These are phyloP conservation scores for Galaxias olidus DNA, from an alignment of 2,797 vertebrate species.

Conservation along the genomic window DNA sequence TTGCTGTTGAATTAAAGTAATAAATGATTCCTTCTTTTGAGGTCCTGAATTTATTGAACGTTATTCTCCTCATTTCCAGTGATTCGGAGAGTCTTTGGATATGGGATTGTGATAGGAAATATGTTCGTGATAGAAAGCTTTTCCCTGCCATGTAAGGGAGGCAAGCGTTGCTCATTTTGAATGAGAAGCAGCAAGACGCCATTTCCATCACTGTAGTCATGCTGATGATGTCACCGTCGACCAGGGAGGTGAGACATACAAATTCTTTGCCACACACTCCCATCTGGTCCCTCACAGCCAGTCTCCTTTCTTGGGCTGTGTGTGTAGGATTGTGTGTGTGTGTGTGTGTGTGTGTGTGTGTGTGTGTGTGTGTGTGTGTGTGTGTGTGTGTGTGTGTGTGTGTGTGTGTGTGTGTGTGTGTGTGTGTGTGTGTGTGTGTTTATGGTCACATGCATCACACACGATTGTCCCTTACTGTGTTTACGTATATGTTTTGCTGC, in stretches of 20 bases:
- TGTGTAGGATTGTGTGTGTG: constrained; percentile 21
- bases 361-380: not conserved
- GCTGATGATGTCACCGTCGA: constrained; percentile 41
- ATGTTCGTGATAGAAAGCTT: too few species aligned
- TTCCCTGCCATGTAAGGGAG: too few species aligned
- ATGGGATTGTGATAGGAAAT: too few species aligned
- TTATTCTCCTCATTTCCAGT: too few species aligned
- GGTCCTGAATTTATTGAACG: too few species aligned
- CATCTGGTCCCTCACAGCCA: constrained; percentile 46
- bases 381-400: not conserved
- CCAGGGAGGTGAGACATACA: constrained; percentile 22
- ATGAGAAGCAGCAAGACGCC: constrained; percentile 20
- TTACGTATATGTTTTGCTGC: constrained; percentile 3
- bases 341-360: constrained; percentile 1
- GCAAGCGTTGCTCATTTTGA: constrained; percentile 39
- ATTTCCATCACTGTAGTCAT: constrained; percentile 19
- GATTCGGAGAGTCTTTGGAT: too few species aligned
- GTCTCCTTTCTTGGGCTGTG: not conserved
- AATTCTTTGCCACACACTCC: constrained; percentile 28
- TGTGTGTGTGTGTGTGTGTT: not conserved
- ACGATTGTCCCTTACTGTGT: not conserved
- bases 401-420: not conserved
- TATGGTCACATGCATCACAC: not conserved
- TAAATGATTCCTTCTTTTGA: too few species aligned
- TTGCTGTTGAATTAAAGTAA: too few species aligned